Percentiles rank a stretch among this genome's conserved stretches.
Evolutionary conservation across 2,888 invertebrate genomes (phyloP).

Genomic region (Halocaridina rubra): DNA sequence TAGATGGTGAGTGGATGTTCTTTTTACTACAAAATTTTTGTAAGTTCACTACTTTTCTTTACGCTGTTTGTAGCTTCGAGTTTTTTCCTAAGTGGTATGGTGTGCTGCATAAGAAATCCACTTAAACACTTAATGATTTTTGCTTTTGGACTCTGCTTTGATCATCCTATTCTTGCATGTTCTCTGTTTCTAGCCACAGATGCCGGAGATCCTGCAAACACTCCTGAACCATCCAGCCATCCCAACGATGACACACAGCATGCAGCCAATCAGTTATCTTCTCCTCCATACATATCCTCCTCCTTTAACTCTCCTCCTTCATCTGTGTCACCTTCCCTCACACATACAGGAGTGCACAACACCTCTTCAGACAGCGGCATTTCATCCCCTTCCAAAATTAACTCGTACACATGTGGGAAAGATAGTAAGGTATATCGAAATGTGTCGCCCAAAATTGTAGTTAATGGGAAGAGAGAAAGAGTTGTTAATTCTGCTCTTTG

Average conservation of each 20-base stretch:
- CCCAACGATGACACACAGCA: constrained; percentile 48
- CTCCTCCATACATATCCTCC: constrained; percentile 33
- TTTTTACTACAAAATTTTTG: neutral
- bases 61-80: constrained; percentile 39
- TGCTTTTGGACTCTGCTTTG: constrained; percentile 59
- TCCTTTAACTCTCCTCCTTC: constrained; percentile 24
- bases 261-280: constrained; percentile 48
- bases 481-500: constrained; percentile 52
- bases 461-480: constrained; percentile 26
- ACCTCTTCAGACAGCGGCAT: constrained; percentile 51
- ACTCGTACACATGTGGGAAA: constrained; percentile 52
- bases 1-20: neutral
- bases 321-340: constrained; percentile 17
- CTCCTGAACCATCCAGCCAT: constrained; percentile 24
- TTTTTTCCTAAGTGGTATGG: constrained; percentile 33
- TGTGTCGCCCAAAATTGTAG: constrained; percentile 43
- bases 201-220: constrained; percentile 51
- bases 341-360: constrained; percentile 19
- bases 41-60: neutral
- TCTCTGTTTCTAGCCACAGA: constrained; percentile 62
- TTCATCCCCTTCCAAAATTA: constrained; percentile 45
- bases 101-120: constrained; percentile 38
- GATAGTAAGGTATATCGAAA: constrained; percentile 57
- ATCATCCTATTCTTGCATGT: constrained; percentile 60
- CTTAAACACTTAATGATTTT: constrained; percentile 37